Percentiles rank a stretch among this genome's conserved stretches.
Evolutionary conservation across 2,888 invertebrate species (phyloP).

Genomic region (Liopterus haemorrhoidalis): DNA sequence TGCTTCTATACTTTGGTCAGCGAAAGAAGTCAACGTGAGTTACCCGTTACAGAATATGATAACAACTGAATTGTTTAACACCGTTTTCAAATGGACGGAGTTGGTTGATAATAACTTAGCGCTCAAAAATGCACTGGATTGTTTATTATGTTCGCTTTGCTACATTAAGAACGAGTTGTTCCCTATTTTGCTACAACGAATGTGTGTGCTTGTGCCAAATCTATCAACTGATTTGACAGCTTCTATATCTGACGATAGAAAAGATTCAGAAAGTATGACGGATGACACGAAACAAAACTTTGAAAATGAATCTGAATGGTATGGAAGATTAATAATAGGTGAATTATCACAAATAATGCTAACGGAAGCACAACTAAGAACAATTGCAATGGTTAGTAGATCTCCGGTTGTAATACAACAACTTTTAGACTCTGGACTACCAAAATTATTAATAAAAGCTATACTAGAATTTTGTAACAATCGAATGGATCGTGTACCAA

Average conservation of each 20-base stretch:
- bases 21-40: conserved; percentile 57
- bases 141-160: conserved; percentile 79
- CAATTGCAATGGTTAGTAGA: conserved; percentile 73
- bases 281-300: conserved; percentile 60
- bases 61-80: conserved; percentile 69
- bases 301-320: conserved; percentile 52
- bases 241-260: conserved; percentile 56
- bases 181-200: conserved; percentile 63
- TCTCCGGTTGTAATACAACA: conserved; percentile 71
- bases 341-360: conserved; percentile 53
- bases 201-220: conserved; percentile 58
- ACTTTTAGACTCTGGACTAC: conserved; percentile 70
- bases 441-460: conserved; percentile 56
- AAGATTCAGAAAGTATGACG: conserved; percentile 56
- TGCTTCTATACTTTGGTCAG: conserved; percentile 74
- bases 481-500: conserved; percentile 42
- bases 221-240: conserved; percentile 48
- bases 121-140: conserved; percentile 78
- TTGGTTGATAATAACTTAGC: conserved; percentile 63
- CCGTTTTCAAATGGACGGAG: conserved; percentile 71
- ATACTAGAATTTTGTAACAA: conserved; percentile 49
- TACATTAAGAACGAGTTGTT: conserved; percentile 76
- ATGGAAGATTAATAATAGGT: conserved; percentile 52
- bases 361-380: conserved; percentile 63
- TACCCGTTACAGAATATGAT: conserved; percentile 63